Base-by-base conservation (phyloP, 30 jellyfish, hydroid and myxozoan species). In the Aurelia aurita region DNA sequence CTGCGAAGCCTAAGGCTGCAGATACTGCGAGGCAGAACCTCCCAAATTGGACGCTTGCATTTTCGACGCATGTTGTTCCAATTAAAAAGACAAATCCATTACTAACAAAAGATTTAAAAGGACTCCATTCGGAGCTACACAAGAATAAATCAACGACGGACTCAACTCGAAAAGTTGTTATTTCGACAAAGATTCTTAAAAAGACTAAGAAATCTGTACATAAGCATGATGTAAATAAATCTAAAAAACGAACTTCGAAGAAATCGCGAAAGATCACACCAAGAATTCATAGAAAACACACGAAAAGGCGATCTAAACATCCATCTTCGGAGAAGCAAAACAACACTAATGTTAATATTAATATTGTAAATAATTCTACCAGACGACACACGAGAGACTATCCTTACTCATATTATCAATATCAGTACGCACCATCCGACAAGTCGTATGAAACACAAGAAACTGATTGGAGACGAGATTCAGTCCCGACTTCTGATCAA, bases 391-490 rank as follows among this genome's bases (percentile, higher is more conserved):
- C 91, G 65, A 71, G 92, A 35, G 92, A 83, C 84, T 82, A 64
- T 85, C 92, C 95, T 28, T 90, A 65, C 46, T 47, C 86, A 19
- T 90, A 90, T 67, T 58, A 86, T 29, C 90, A 78, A 55, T 77
- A 80, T 31, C 90, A 59, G 73, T 75, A 87, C 55, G 45, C 84
- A 13, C 80, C 87, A 6, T 63, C 86, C 44, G 96, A 71, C 13
- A 60, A 68, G 28, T 59, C 96, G 65, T 87, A 87, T 55, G 55
- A 67, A 60, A 79, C 89, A 65, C 89, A 75, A 72, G 86, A 75
- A 72, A 87, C 89, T 43, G 96, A 79, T 71, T 87, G 91, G 90
- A 74, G 87, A 65, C 78, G 91, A 68, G 89, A 71, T 43, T 60
- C 51, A 58, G 72, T 69, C 21, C 86, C 89, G 69, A 44, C 81